Base-by-base conservation (phyloP, 2,888 invertebrate genomes). In the Epinotia ramella region DNA sequence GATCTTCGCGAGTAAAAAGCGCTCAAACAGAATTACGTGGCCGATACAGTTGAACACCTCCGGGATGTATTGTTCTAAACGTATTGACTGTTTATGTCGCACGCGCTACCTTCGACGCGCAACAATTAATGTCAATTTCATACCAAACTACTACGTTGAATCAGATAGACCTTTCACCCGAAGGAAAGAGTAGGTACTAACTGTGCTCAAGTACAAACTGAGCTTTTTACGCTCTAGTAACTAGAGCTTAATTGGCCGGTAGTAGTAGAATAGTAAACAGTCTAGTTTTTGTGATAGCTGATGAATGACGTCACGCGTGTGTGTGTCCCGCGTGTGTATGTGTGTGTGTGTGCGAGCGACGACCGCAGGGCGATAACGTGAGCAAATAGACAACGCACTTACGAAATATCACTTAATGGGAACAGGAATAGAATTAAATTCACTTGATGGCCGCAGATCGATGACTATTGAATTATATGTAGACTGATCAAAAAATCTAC, bases 181-280 rank as follows among this genome's bases (percentile, higher is more conserved):
- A 53, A n/a, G 49, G n/a, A 53, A n/a, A 16, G 20, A 57, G 18
- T 20, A 20, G 20, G 12, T 4, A 20, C 46, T 49, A 46, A 65
- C 24, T 46, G 65, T 49, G 49, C 64, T 44, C 24, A 49, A 16
- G 20, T 56, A 40, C 28, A 13, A n/a, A 18, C 28, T 56, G 56
- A 67, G 4, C 28, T 65, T 53, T 66, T 67, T 56, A 56, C 33
- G 66, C 66, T 67, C 56, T 13, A 67, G 66, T 56, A n/a, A 65
- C 64, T 46, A n/a, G 24, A 65, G 16, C 28, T 65, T 49, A 65
- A 64, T 64, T 64, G 56, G 53, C 66, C 33, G 53, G 53, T n/a
- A 18, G 18, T 28, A 57, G 56, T 18, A 44, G 13, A 40, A 49
- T 13, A 9, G 33, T 33, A 33, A 16, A 62, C 62, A 62, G 62